phyloP scores from a whole-genome alignment of 2,113 vertebrate species.

The Oncorhynchus masou region DNA sequence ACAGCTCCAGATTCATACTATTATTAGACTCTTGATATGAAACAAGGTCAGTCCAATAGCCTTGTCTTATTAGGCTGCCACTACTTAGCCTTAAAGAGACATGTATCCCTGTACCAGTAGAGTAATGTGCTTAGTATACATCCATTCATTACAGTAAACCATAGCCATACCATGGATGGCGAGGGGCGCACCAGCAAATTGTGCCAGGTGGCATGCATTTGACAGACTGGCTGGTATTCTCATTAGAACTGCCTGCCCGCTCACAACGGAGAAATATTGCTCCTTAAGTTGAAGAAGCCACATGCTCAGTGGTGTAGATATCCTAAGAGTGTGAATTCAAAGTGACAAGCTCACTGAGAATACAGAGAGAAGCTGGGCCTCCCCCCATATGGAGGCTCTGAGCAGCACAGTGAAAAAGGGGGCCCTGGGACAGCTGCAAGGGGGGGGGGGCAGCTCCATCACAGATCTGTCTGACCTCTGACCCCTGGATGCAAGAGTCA shows the following conservation, averaged over 20 bases:
- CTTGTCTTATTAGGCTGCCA: constrained; percentile 65
- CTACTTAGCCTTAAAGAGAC: constrained; percentile 58
- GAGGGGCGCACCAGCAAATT: constrained; percentile 1
- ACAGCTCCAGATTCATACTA: constrained; percentile 69
- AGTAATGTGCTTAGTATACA: not conserved
- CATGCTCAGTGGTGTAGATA: not conserved
- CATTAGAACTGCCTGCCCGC: constrained; percentile 2
- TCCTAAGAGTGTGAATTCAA: not conserved
- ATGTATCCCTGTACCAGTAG: constrained; percentile 20
- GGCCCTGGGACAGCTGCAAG: constrained; percentile 16
- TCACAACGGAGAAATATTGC: not conserved
- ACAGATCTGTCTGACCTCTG: constrained; percentile 33
- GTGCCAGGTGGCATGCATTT: constrained; percentile 13
- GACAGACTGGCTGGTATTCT: not conserved
- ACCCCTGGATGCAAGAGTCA: constrained; percentile 25
- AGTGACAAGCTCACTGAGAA: not conserved
- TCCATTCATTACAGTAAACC: not conserved
- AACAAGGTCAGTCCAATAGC: constrained; percentile 71
- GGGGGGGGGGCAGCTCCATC: not conserved
- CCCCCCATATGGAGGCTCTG: not conserved
- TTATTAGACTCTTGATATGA: constrained; percentile 69
- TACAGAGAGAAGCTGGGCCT: not conserved
- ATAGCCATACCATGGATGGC: not conserved
- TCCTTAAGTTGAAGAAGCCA: not conserved
- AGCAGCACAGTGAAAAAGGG: constrained; percentile 1